Conservation (phyloP, 2,888 invertebrate species). For the Poecilus cupreus region DNA sequence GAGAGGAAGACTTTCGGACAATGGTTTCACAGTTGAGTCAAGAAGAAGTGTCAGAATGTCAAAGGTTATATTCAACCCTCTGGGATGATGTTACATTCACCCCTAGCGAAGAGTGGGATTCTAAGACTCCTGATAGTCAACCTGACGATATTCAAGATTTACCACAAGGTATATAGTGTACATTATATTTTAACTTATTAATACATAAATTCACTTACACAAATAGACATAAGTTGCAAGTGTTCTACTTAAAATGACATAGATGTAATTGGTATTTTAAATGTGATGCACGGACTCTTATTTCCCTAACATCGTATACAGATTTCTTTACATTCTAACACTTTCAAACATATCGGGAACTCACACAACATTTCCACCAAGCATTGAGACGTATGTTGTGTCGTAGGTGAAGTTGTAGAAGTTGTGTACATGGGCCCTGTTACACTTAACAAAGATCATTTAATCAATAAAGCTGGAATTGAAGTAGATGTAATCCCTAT, state of each 20-base stretch:
- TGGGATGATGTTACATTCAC: slow-evolving; percentile 74
- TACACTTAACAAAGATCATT: slow-evolving; percentile 72
- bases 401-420: slow-evolving; percentile 72
- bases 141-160: slow-evolving; percentile 71
- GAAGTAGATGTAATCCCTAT: slow-evolving; percentile 73
- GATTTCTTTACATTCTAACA: slow-evolving; percentile 55
- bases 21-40: slow-evolving; percentile 74
- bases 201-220: slow-evolving; percentile 46
- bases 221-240: slow-evolving; percentile 32
- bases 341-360: slow-evolving; percentile 65
- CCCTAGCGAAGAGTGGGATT: slow-evolving; percentile 71
- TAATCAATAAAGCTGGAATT: slow-evolving; percentile 78
- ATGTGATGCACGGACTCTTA: slow-evolving; percentile 57
- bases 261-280: slow-evolving; percentile 49
- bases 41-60: slow-evolving; percentile 74
- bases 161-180: slow-evolving; percentile 70
- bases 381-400: slow-evolving; percentile 50
- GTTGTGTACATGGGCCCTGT: slow-evolving; percentile 73
- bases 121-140: slow-evolving; percentile 73
- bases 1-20: slow-evolving; percentile 72
- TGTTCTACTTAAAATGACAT: slow-evolving; percentile 43
- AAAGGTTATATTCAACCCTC: slow-evolving; percentile 72
- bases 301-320: slow-evolving; percentile 54
- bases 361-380: slow-evolving; percentile 60
- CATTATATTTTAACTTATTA: slow-evolving; percentile 7